Base-by-base conservation (phyloP, 1,140 invertebrate species). In the Parapsyche elsis region DNA sequence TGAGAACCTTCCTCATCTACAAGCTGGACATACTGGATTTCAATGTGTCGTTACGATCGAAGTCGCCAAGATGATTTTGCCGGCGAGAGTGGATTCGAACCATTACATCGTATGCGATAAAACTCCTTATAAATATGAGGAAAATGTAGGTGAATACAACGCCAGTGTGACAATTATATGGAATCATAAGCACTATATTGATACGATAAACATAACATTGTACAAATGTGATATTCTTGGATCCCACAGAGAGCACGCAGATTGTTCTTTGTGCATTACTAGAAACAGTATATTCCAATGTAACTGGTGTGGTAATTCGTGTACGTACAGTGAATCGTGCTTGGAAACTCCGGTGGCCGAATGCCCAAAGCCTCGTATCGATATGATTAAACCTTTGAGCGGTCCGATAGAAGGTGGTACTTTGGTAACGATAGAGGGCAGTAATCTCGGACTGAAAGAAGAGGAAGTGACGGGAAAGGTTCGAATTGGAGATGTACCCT, bases 391-490 rank as follows among this genome's bases (percentile, higher is more conserved):
- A 87, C 98, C 98, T 0, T 85, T 96, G 23, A 97, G 95, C 86
- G 98, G 98, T 12, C 98, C 98, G 9, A 92, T 97, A 70, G 96
- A 98, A 90, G 98, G 98, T 26, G 98, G 98, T 0, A 99, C 98
- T 21, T 87, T 97, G 44, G 93, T 99, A 0, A 98, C 97, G 7
- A 99, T 99, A 78, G 94, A 96, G 89, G 98, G 98, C 7, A 95
- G 96, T 85, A 99, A 99, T 90, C 91, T 99, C 24, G 98, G 98
- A 0, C 91, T 98, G 70, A 94, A 93, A 81, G 92, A 95, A 84
- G 94, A 95, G 84, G 98, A 99, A 87, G 96, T 99, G 0, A 90
- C 91, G 49, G 96, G 95, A 14, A 96, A 97, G 90, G 95, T 99
- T 76, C 92, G 93, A 7, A 98, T 99, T 84, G 97, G 96, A 0